A percentile compares a stretch with the other conserved stretches of the same genome.
These are phyloP conservation scores for Mus pahari DNA, from an alignment of 2,113 vertebrate genomes.

Conservation along the genomic window DNA sequence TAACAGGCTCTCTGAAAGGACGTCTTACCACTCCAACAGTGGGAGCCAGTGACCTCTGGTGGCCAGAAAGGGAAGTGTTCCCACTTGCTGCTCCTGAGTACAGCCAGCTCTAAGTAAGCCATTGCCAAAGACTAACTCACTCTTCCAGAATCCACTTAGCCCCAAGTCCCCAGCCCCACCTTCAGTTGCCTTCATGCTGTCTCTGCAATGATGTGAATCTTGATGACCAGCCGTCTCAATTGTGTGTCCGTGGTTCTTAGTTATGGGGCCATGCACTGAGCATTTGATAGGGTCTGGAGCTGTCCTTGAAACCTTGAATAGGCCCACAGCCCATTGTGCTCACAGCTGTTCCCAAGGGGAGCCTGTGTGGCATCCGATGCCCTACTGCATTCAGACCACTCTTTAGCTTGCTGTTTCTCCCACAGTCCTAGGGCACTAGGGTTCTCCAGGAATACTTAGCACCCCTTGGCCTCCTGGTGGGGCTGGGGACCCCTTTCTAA, in stretches of 20 bases:
- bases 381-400: background rate
- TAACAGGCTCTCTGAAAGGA: background rate
- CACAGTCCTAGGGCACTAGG: too few relatives aligned
- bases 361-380: background rate
- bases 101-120: background rate
- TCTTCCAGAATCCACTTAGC: background rate
- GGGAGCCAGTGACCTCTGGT: conserved; percentile 75
- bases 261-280: background rate
- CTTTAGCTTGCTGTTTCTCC: background rate
- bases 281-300: background rate
- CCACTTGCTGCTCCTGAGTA: background rate
- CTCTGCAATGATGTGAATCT: background rate
- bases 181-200: background rate
- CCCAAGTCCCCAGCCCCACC: background rate
- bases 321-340: background rate
- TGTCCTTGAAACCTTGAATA: background rate
- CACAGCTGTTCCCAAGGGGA: background rate
- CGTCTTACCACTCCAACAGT: background rate
- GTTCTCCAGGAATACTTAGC: background rate
- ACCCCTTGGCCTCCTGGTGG: background rate
- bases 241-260: background rate
- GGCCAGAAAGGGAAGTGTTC: conserved; percentile 44
- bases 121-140: background rate
- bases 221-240: background rate
- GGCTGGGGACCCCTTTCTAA: background rate